Percentiles rank a stretch among this genome's conserved stretches.
Evolutionary conservation across 1,140 invertebrate species (phyloP).

Genomic region (Gonioctena quinquepunctata): DNA sequence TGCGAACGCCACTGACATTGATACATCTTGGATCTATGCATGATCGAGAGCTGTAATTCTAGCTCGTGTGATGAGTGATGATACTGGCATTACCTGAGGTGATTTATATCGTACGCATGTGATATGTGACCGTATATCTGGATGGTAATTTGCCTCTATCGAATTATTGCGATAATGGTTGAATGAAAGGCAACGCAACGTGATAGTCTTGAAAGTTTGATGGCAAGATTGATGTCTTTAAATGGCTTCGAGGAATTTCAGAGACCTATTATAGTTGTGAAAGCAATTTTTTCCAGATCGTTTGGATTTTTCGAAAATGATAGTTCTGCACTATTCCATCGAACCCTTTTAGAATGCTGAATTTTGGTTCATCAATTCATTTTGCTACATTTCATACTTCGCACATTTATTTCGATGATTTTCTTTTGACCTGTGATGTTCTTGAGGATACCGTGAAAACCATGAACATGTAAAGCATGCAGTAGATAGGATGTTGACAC

Average conservation of each 20-base stretch:
- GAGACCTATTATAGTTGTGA: too few species aligned
- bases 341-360: too few species aligned
- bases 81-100: not conserved
- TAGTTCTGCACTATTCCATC: too few species aligned
- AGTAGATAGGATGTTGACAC: too few species aligned
- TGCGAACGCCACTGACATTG: not conserved
- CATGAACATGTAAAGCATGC: too few species aligned
- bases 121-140: slow-evolving; percentile 7
- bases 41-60: slow-evolving; percentile 1
- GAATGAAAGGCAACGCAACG: not conserved
- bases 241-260: not conserved
- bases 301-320: too few species aligned
- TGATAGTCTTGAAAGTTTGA: not conserved
- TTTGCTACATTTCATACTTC: too few species aligned
- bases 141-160: slow-evolving; percentile 2
- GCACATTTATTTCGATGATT: too few species aligned
- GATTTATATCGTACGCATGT: slow-evolving; percentile 5
- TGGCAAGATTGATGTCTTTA: not conserved
- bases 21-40: not conserved
- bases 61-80: slow-evolving; percentile 6
- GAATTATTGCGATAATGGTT: not conserved
- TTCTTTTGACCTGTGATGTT: too few species aligned
- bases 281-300: too few species aligned
- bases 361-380: too few species aligned
- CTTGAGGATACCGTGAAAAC: too few species aligned